Evolutionary conservation across 2,888 invertebrate species (phyloP).

Genomic region (Erebia palarica): DNA sequence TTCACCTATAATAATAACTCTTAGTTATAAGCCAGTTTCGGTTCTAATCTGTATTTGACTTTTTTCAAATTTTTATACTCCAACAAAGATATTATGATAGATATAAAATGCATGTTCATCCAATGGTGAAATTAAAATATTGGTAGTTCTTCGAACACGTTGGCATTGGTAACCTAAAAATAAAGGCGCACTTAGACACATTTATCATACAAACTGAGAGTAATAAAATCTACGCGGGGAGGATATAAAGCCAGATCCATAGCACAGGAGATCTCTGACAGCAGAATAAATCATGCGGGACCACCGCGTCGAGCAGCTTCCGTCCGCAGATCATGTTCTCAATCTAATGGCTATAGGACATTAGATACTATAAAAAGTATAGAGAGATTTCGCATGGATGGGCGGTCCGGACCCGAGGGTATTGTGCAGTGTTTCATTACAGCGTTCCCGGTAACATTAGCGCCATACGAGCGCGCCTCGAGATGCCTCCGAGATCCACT

Average conservation of each 20-base stretch:
- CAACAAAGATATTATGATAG: neutral
- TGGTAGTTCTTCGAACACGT: too few relatives aligned
- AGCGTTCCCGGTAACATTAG: constrained; percentile 67
- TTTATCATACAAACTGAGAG: constrained; percentile 10
- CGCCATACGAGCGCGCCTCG: constrained; percentile 57
- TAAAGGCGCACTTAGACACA: neutral
- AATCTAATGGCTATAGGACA: constrained; percentile 45
- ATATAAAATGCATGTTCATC: neutral
- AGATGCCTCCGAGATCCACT: constrained; percentile 68
- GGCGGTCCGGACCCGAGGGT: constrained; percentile 48
- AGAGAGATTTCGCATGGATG: constrained; percentile 42
- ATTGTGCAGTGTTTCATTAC: constrained; percentile 65
- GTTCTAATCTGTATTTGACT: neutral
- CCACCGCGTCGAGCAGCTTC: constrained; percentile 63
- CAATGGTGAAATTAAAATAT: too few relatives aligned
- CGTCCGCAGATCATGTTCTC: constrained; percentile 45
- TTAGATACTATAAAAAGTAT: constrained; percentile 48
- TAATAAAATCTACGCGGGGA: constrained; percentile 61
- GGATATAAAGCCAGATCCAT: constrained; percentile 51
- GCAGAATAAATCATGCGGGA: constrained; percentile 47
- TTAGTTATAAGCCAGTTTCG: neutral
- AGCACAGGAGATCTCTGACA: constrained; percentile 57
- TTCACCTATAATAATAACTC: neutral
- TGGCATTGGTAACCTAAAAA: constrained; percentile 2
- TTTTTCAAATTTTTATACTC: neutral